Conservation (phyloP, 2,797 vertebrate species). For the Strix occidentalis region DNA sequence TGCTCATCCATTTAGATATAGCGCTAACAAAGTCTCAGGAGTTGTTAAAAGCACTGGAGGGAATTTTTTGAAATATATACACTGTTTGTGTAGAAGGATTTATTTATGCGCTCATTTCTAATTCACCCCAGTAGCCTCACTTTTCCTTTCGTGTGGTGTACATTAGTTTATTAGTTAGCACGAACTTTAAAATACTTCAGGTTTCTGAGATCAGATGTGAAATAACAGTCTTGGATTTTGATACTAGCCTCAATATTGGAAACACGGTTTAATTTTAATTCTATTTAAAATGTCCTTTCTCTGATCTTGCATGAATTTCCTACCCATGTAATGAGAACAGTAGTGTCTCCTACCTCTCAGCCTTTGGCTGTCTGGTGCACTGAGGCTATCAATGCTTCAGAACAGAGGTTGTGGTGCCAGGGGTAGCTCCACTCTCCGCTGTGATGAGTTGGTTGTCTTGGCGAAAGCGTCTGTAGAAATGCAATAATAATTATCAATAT, state of each 20-base stretch:
- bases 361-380: background rate
- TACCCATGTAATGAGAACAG: background rate
- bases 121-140: background rate
- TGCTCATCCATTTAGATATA: background rate
- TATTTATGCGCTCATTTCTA: background rate
- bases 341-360: background rate
- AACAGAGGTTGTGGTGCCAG: too few species aligned
- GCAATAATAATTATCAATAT: background rate
- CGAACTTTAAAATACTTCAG: background rate
- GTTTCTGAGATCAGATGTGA: background rate
- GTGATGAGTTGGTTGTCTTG: too few species aligned
- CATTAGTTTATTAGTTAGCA: background rate
- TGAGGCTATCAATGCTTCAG: accelerated
- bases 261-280: background rate
- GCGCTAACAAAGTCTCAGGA: background rate
- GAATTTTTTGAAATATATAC: background rate
- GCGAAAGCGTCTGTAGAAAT: background rate
- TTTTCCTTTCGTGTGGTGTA: background rate
- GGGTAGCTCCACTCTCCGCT: too few species aligned
- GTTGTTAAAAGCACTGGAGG: background rate
- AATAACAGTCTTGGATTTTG: background rate
- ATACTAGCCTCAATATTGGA: background rate
- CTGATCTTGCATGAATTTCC: background rate
- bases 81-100: background rate
- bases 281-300: background rate